phyloP scores from a whole-genome alignment of 2,888 invertebrate genomes.

The Strigamia maritima region DNA sequence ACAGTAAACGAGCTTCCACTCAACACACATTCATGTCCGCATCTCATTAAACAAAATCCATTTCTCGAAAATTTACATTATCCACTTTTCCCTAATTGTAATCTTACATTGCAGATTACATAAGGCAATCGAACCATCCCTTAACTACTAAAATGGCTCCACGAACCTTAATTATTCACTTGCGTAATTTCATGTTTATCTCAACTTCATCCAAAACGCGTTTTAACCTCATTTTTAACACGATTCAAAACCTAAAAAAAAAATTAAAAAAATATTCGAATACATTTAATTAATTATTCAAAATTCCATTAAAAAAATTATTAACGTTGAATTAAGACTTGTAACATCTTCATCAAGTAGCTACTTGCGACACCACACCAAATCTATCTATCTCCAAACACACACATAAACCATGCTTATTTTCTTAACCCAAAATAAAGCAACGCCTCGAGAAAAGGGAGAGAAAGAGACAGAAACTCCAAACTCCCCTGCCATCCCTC shows the following conservation, averaged over 20 bases:
- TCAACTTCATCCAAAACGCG: no score
- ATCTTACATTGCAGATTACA: background rate
- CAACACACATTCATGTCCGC: background rate
- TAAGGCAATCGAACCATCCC: background rate
- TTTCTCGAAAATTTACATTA: background rate
- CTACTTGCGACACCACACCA: background rate
- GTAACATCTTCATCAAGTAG: background rate
- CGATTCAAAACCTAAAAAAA: no score
- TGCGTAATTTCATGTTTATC: background rate
- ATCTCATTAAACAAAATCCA: background rate
- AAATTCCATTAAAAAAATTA: no score
- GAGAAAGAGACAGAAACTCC: background rate
- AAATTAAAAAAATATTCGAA: no score
- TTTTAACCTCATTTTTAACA: no score
- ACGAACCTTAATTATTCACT: background rate
- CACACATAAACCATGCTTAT: slow-evolving; percentile 19
- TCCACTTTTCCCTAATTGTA: background rate
- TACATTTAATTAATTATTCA: no score
- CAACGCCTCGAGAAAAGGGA: background rate
- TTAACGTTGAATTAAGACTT: no score
- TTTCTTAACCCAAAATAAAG: slow-evolving; percentile 28
- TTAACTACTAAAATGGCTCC: background rate
- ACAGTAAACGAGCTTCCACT: background rate
- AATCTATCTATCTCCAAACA: slow-evolving; percentile 5
- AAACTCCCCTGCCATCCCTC: background rate